A percentile compares a stretch with the other conserved stretches of the same genome.
Conservation (phyloP, 2,888 invertebrate genomes). For the Calameuta idolon region DNA sequence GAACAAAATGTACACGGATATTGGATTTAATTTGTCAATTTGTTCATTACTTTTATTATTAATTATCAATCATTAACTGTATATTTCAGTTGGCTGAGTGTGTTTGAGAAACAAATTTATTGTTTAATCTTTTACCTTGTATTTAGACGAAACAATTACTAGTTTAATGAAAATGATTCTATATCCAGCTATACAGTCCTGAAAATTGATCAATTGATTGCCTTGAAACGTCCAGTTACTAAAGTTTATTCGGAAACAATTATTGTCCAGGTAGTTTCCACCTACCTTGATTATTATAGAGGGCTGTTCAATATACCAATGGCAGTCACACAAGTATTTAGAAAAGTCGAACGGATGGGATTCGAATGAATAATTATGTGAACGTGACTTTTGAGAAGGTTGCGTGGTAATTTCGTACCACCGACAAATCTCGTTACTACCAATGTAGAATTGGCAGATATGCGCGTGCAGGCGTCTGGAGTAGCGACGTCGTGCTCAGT, state of each 20-base stretch:
- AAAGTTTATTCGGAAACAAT: background rate
- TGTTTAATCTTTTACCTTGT: background rate
- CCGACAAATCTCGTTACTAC: background rate
- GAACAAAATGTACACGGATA: background rate
- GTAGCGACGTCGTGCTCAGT: conserved; percentile 39
- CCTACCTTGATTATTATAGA: background rate
- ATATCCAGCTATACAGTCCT: background rate
- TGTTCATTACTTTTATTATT: too few species aligned
- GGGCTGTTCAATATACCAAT: background rate
- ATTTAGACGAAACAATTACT: background rate
- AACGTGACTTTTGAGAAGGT: background rate
- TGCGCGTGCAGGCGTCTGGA: background rate
- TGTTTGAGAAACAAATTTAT: background rate
- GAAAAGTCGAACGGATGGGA: background rate
- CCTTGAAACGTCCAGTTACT: background rate
- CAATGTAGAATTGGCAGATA: background rate
- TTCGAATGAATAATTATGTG: background rate
- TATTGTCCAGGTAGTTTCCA: background rate
- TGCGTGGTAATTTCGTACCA: background rate
- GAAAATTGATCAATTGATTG: background rate
- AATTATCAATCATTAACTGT: background rate
- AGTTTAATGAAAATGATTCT: background rate
- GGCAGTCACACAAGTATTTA: background rate
- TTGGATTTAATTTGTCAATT: too few species aligned
- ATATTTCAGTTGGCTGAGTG: background rate